Evolutionary conservation across 2,113 vertebrate genomes (phyloP), one percentile per base, ranked within the genome.

Genomic region (Vanacampus margaritifer): DNA sequence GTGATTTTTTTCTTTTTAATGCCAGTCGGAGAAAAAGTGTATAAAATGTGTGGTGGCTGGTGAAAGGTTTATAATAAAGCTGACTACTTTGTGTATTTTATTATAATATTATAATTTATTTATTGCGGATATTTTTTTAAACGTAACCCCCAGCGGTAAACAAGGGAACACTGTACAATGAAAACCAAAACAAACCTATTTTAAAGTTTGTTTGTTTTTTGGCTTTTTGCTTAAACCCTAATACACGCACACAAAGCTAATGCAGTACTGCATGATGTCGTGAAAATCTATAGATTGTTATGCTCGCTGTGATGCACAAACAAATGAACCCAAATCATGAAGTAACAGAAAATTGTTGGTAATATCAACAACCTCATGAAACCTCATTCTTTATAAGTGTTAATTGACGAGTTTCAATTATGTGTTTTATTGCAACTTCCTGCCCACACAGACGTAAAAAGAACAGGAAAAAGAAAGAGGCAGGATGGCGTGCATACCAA

Each of bases 401-500:
- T 41, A 24, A 23, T 11, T 16, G 5, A 23, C 8, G 32, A 23
- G 56, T n/a, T n/a, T 57, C 16, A 7, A 35, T 51, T 51, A 65
- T 50, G 21, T 13, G 16, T 39, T 19, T 36, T 24, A 26, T 48
- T 16, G 21, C 46, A 56, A n/a, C 11, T 61, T 58, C 51, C 36
- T 54, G 56, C 32, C 13, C 17, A 19, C 19, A 36, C 26, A 1
- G 51, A 35, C 10, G 45, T n/a, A 32, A 68, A n/a, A 64, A n/a
- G n/a, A 54, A 61, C 21, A 9, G 43, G 28, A 58, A 56, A 43
- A 5, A 26, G 23, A 70, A 39, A 37, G 53, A 32, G 0, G 45
- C 58, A 58, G 36, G 26, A 64, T 10, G 17, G 24, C 24, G 11
- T 3, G n/a, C 51, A 0, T 75, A 92, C 91, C 91, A 92, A 39